Base-by-base conservation (phyloP, 2,888 invertebrate species). In the Amiota mariae region DNA sequence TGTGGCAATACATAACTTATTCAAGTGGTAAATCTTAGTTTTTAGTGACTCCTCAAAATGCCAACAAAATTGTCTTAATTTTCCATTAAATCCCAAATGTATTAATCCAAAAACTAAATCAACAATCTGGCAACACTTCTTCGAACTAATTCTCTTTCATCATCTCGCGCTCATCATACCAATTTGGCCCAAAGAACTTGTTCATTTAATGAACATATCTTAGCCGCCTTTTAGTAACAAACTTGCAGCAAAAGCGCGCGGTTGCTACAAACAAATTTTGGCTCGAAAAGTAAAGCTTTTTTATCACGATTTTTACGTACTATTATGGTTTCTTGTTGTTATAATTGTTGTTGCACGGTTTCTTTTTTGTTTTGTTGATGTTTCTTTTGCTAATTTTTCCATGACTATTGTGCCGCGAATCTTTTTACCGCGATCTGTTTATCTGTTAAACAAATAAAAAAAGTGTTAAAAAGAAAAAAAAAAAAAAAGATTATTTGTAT, bases 191-290 rank as follows among this genome's bases (percentile, higher is more conserved):
- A 2, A 36, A 36, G 36, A 36, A 36, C 36, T 36, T 6, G 36
- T 36, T 36, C 36, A 36, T 36, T 4, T 0, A 36, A 36, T 54
- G 20, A 36, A 54, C 48, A 66, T 59, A 20, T 18, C 15, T 9
- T 20, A 11, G 18, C 59, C 10, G 20, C 18, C 18, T 64, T 64
- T 84, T 77, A 85, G 86, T 86, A 74, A 78, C 64, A 78, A 77
- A 78, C 74, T 75, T 24, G 77, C 81, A 79, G 75, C 79, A 81
- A 84, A 77, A 78, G 81, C 77, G 83, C 75, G 78, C 81, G 81
- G 85, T 82, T 81, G 80, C 75, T 71, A 46, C 36, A 36, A 36
- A 36, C 36, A 36, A 24, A 24, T 36, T 36, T 36, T 13, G 54
- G 18, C 12, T 72, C 1, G 15, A 36, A n/a, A n/a, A 56, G 10